Percentiles rank a stretch among this genome's conserved stretches.
These are phyloP conservation scores for Ceratitis capitata DNA, from an alignment of 1,140 invertebrate species.

Conservation along the genomic window DNA sequence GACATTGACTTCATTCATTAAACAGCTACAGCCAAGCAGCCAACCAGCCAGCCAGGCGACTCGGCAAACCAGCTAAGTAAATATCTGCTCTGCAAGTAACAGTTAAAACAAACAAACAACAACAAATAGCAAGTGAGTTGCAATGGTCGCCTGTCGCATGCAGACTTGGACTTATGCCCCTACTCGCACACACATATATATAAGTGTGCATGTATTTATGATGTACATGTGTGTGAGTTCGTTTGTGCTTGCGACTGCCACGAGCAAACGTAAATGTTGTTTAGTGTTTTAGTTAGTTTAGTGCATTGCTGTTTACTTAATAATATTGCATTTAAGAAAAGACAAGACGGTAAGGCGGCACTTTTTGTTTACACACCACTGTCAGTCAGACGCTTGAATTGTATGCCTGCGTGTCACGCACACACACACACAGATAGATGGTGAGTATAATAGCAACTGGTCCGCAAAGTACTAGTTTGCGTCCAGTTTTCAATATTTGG, in stretches of 20 bases:
- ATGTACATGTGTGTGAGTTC: background rate
- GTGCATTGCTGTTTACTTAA: conserved; percentile 20
- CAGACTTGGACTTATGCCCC: background rate
- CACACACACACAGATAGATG: background rate
- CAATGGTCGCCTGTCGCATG: background rate
- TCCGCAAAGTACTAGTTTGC: no score
- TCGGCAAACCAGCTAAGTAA: background rate
- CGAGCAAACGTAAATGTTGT: background rate
- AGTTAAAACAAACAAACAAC: background rate
- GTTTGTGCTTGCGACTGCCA: background rate
- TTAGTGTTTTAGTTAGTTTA: background rate
- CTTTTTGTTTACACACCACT: conserved; percentile 21
- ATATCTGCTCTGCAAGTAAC: background rate
- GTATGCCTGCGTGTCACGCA: background rate
- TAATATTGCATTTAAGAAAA: conserved; percentile 36
- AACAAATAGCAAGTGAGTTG: background rate
- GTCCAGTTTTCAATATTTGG: no score
- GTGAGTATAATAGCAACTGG: no score
- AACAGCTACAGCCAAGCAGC: no score
- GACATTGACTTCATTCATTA: conserved; percentile 29
- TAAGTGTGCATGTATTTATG: background rate
- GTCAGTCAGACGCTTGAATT: no score
- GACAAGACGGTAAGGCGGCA: conserved; percentile 22
- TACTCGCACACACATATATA: no score
- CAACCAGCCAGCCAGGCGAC: background rate